Conservation (phyloP, 1,140 invertebrate species). For the Leguminivora glycinivorella region DNA sequence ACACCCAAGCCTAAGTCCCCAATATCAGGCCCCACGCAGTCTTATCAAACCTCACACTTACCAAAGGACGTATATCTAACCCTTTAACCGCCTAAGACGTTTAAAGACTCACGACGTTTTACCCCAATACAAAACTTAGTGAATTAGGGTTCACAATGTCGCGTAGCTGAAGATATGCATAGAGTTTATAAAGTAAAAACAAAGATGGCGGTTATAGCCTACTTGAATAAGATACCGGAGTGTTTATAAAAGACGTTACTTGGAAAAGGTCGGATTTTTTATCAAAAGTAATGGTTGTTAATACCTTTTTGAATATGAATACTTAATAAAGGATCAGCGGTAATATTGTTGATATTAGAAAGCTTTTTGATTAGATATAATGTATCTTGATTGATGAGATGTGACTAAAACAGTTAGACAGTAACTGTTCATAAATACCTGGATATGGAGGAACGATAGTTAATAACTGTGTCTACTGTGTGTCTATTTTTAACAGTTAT, state of each 20-base stretch:
- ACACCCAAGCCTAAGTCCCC: neutral
- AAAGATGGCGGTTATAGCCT: too few species aligned
- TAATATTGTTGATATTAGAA: neutral
- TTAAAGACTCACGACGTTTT: too few species aligned
- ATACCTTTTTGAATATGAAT: neutral
- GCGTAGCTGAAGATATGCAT: too few species aligned
- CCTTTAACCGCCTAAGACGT: too few species aligned
- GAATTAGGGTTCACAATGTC: too few species aligned
- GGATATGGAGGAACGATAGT: too few species aligned
- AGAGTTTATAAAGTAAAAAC: too few species aligned
- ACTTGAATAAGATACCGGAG: too few species aligned
- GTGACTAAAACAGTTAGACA: neutral
- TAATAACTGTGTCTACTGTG: too few species aligned
- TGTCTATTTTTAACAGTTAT: too few species aligned
- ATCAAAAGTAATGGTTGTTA: neutral
- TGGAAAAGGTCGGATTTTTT: neutral
- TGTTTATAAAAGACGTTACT: neutral
- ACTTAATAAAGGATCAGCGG: neutral
- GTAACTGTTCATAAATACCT: neutral
- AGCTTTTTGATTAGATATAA: neutral
- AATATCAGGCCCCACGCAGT: conserved; percentile 1
- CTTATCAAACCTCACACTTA: neutral
- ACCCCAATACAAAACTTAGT: too few species aligned
- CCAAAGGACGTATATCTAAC: neutral
- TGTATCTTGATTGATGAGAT: neutral